A percentile compares a stretch with the other conserved stretches of the same genome.
Conservation (phyloP, 2,888 invertebrate genomes). For the Euplagia quadripunctaria region DNA sequence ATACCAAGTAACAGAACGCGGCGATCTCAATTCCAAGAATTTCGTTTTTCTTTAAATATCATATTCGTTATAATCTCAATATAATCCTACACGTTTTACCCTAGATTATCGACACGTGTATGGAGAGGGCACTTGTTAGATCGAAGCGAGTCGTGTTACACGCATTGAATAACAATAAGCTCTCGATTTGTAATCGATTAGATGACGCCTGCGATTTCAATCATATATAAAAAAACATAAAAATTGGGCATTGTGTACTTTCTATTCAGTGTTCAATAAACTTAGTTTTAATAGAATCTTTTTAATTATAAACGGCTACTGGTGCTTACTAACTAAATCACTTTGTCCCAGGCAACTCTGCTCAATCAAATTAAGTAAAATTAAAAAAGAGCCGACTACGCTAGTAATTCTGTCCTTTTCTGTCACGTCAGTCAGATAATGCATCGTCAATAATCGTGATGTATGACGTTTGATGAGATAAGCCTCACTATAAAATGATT, state of each 20-base stretch:
- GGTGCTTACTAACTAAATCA: background rate
- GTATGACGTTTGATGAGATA: no score
- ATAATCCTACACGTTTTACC: constrained; percentile 31
- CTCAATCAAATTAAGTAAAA: no score
- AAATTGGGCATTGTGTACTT: no score
- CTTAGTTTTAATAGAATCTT: background rate
- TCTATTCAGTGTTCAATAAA: background rate
- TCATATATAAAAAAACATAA: background rate
- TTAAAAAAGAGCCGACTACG: no score
- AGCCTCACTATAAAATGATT: no score
- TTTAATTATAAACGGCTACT: background rate
- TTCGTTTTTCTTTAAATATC: background rate
- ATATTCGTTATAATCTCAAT: constrained; percentile 1
- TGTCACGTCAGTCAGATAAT: no score
- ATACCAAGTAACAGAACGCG: background rate
- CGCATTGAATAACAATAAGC: constrained; percentile 37
- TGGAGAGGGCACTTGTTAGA: constrained; percentile 22
- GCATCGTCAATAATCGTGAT: no score
- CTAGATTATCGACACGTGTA: constrained; percentile 30
- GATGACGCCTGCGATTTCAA: background rate
- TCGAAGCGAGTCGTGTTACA: constrained; percentile 14
- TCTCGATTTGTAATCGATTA: constrained; percentile 29
- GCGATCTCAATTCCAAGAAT: background rate
- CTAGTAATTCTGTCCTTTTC: no score
- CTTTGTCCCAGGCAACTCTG: no score